Evolutionary conservation across 2,797 vertebrate species (phyloP).

Genomic region (Thamnophis elegans): DNA sequence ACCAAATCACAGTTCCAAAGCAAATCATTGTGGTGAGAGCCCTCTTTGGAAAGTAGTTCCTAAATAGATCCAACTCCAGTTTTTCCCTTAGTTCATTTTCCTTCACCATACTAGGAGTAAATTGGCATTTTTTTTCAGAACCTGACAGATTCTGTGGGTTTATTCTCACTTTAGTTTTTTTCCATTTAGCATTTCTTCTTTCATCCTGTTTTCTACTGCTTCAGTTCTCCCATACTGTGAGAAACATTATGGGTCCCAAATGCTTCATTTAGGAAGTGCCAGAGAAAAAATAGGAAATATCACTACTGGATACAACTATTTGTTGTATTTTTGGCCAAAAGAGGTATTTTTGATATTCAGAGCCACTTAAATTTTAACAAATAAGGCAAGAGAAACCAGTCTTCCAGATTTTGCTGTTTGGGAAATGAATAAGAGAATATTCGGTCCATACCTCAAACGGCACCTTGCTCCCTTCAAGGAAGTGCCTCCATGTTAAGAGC

Average conservation of each 20-base stretch:
- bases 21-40: not conserved
- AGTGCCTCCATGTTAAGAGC: not conserved
- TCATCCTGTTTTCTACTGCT: not conserved
- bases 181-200: not conserved
- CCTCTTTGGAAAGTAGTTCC: not conserved
- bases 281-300: not conserved
- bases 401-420: not conserved
- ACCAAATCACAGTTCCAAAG: not conserved
- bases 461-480: not conserved
- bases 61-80: not conserved
- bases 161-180: not conserved
- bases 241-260: not conserved
- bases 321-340: not conserved
- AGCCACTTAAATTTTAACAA: not conserved
- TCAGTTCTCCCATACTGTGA: not conserved
- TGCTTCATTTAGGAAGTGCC: not conserved
- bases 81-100: not conserved
- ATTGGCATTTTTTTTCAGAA: not conserved
- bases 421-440: not conserved
- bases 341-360: not conserved
- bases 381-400: not conserved
- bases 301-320: not conserved
- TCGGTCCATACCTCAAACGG: not conserved
- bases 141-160: not conserved
- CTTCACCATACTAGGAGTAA: not conserved